Conservation (phyloP, 2,113 vertebrate genomes). For the Cepphus grylle region DNA sequence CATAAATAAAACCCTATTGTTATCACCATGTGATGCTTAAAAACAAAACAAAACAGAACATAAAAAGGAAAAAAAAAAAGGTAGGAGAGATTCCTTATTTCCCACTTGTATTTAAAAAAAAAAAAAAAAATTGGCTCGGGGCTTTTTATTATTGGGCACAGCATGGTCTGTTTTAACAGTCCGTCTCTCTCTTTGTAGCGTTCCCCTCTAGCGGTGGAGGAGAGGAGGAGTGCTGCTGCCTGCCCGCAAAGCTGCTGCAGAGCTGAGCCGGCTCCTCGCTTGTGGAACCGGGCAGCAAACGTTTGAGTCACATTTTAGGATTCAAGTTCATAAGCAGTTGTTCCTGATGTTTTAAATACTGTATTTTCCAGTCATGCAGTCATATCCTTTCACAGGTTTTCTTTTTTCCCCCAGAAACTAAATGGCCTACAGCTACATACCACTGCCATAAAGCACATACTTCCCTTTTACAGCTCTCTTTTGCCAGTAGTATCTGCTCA, state of each 20-base stretch:
- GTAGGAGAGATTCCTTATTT: not conserved
- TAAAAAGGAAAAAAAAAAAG: not conserved
- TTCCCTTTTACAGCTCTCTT: not conserved
- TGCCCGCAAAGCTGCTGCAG: not conserved
- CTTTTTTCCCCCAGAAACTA: not conserved
- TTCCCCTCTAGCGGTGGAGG: not conserved
- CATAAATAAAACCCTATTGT: not conserved
- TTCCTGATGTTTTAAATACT: not conserved
- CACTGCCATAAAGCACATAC: not conserved
- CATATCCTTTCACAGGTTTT: not conserved
- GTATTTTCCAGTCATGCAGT: not conserved
- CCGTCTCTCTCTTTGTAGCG: accelerated
- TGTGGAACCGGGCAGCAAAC: not conserved
- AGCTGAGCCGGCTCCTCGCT: not conserved
- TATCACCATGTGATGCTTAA: not conserved
- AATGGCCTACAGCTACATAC: not conserved
- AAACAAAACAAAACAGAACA: not conserved
- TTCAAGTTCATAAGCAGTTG: not conserved
- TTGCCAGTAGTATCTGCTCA: not conserved
- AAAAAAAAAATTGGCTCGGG: not conserved
- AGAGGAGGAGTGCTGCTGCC: not conserved
- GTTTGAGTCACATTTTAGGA: not conserved
- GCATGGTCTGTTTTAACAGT: not conserved
- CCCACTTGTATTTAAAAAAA: not conserved
- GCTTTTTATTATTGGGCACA: not conserved